Evolutionary conservation across 2,797 vertebrate genomes (phyloP), one percentile per base, ranked within the genome.

Genomic region (Cynodonichthys magdalenae): DNA sequence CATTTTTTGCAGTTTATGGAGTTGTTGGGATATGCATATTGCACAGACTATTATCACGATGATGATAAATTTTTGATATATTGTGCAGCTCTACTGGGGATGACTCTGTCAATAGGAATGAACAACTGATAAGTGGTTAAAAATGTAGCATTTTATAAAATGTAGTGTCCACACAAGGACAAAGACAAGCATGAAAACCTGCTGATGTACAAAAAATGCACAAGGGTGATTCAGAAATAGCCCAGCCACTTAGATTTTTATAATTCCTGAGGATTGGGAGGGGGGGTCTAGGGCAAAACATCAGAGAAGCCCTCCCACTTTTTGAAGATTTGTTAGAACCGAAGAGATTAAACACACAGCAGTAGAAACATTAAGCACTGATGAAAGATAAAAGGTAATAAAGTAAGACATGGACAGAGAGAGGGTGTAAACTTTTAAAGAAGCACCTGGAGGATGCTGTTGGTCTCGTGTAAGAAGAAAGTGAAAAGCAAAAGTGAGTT

Each of bases 261-360:
- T 44, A 42, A 60, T 10, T 12, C 48, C 29, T 53, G 20, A 48
- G 50, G 29, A 24, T 2, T 24, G 45, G 59, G 19, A 39, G 15
- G n/a, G 0, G 56, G 65, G 90, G 87, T 63, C 63, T 90, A 86
- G 89, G 89, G 51, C 85, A 79, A 83, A 90, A 93, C 91, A 92
- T 91, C 89, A 91, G 90, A 89, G 75, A 60, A 79, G 77, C 73
- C 75, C 66, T 79, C 39, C 67, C 58, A 79, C 77, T 80, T 86
- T 64, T 66, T 66, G 67, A 68, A 69, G 66, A 84, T 81, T 75
- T 75, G 69, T 29, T 77, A 71, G 61, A 78, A 74, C 11, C 11
- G 45, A 55, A 59, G 17, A 39, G 77, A 77, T 61, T 54, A 74
- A 69, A 65, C 28, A 56, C 4, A 31, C 39, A 31, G 51, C 5